Base-by-base conservation (phyloP, 1,140 invertebrate genomes). In the Probaryconus sp. region DNA sequence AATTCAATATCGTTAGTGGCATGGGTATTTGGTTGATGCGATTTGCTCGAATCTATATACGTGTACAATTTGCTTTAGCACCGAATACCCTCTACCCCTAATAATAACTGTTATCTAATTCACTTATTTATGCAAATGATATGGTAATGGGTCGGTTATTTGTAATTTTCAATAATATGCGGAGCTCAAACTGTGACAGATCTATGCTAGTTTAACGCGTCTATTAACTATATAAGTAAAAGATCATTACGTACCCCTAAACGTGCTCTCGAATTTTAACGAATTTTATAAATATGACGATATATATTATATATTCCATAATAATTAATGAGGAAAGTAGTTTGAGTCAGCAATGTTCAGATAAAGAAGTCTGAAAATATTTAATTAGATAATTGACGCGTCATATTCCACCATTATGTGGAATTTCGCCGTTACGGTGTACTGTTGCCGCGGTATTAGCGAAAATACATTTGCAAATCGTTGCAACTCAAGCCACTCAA, bases 1-100 rank as follows among this genome's bases (percentile, higher is more conserved):
- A 60, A 58, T 47, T 9, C 7, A 16, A 58, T 33, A 45, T 33
- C 30, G 24, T 72, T 79, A 64, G 26, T 45, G 17, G 70, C 65
- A 72, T 56, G 61, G 51, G 56, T 58, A 72, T 48, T 61, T 58
- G 69, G 53, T 64, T 67, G 69, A 71, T 40, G 31, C 53, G 16
- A 53, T 65, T 69, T 71, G 37, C 61, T 40, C 43, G 16, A 48
- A 16, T 63, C 5, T 72, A 61, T 56, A 45, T 61, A 47, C 60
- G 11, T 38, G 64, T 69, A 76, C 76, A 70, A 76, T 71, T 65
- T 69, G 64, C 53, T 70, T 69, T 77, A 43, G 65, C 73, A 76
- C 60, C n/a, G 30, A 79, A 76, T 72, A 20, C 72, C 64, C 60
- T 42, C 20, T 73, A 75, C 76, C 67, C 68, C 43, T 31, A 56